Percentiles rank a stretch among this genome's conserved stretches.
These are phyloP conservation scores for Romanogobio albipinnatus DNA, from an alignment of 2,113 vertebrate species.

Conservation along the genomic window DNA sequence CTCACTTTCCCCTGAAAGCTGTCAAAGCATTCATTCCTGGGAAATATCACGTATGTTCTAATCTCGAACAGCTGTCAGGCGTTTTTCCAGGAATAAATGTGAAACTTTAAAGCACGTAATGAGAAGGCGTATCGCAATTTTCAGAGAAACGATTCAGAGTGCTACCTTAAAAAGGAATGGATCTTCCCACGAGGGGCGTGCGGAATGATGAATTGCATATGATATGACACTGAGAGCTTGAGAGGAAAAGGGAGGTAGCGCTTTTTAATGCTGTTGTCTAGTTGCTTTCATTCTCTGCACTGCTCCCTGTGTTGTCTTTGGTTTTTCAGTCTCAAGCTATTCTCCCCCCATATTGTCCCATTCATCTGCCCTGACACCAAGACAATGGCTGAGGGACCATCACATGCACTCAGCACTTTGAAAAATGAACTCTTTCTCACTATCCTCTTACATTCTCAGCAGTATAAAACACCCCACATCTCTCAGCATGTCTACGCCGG, in stretches of 20 bases:
- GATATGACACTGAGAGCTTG: conserved; percentile 28
- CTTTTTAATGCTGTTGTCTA: conserved; percentile 34
- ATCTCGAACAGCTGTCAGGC: conserved; percentile 41
- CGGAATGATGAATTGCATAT: conserved; percentile 50
- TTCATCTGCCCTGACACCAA: conserved; percentile 60
- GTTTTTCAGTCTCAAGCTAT: conserved; percentile 47
- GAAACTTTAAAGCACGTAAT: conserved; percentile 24
- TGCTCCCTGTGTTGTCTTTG: conserved; percentile 30
- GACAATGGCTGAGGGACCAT: conserved; percentile 59
- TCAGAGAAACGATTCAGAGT: conserved; percentile 4
- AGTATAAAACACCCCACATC: conserved; percentile 41
- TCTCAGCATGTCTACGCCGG: not conserved
- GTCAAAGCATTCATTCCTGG: conserved; percentile 38
- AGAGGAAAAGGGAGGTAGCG: conserved; percentile 23
- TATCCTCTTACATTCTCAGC: conserved; percentile 46
- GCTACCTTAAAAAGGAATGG: conserved; percentile 11
- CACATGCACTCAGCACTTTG: conserved; percentile 53
- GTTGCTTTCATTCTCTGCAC: conserved; percentile 29
- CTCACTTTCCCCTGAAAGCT: conserved; percentile 24
- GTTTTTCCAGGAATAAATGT: conserved; percentile 26
- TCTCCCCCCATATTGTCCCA: conserved; percentile 59
- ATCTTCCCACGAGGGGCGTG: conserved; percentile 18
- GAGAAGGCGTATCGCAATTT: conserved; percentile 36
- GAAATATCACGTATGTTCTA: conserved; percentile 35
- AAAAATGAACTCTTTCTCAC: conserved; percentile 53